Conservation (phyloP, 2,113 vertebrate genomes). For the Phrynosoma blainvillii region DNA sequence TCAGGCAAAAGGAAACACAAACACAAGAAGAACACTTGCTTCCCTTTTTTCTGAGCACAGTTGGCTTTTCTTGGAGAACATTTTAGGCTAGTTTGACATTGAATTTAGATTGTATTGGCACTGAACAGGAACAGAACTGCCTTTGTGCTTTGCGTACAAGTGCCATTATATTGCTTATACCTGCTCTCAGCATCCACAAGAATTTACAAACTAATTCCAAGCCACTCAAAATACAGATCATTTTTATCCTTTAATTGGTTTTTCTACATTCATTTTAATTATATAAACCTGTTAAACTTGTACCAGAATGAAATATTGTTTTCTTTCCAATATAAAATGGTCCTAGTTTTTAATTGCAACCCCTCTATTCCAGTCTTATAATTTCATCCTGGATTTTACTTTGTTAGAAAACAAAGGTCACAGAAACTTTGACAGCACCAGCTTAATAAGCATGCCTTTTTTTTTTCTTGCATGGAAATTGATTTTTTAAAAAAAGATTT, state of each 20-base stretch:
- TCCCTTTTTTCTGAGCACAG: background rate
- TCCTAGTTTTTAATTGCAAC: slow-evolving; percentile 15
- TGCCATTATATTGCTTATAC: background rate
- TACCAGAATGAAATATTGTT: slow-evolving; percentile 27
- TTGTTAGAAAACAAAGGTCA: slow-evolving; percentile 13
- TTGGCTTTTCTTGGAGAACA: background rate
- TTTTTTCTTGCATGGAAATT: background rate
- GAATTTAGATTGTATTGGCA: background rate
- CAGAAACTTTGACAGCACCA: background rate
- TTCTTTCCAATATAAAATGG: slow-evolving; percentile 18
- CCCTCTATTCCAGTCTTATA: background rate
- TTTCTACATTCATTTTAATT: slow-evolving; percentile 30
- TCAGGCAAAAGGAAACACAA: background rate
- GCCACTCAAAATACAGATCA: background rate
- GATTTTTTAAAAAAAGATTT: background rate
- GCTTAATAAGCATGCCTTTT: background rate
- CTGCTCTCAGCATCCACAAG: background rate
- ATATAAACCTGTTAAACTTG: background rate
- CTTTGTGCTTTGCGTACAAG: slow-evolving; percentile 2
- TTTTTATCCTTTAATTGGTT: background rate
- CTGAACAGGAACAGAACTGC: background rate
- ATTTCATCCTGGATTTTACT: slow-evolving; percentile 20
- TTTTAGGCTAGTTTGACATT: background rate
- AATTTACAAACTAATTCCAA: slow-evolving; percentile 2
- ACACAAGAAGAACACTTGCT: background rate